Evolutionary conservation across 2,888 invertebrate genomes (phyloP), one percentile per base, ranked within the genome.

Genomic region (Pomacea canaliculata): DNA sequence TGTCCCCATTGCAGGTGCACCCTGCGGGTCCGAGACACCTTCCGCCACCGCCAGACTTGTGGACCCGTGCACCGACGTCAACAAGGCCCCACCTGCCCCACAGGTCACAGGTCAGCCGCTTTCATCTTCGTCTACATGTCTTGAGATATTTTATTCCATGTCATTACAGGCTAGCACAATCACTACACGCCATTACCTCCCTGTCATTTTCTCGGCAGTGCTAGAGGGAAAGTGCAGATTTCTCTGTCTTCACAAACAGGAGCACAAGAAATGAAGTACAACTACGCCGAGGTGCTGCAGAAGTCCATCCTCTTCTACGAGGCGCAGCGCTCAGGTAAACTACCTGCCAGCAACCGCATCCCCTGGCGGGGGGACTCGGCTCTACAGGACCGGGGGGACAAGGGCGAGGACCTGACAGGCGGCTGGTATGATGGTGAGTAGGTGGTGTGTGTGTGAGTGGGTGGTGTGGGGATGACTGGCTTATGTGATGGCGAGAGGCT

Each of bases 371-470:
- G 85, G 9, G 87, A 89, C 79, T 89, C 90, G 2, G 88, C 86
- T 12, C 80, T 88, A 9, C 78, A 76, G 10, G 90, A 90, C 74
- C 82, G 81, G n/a, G 86, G 87, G 12, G 79, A 81, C 66, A 85
- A 84, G 19, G 87, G 87, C 7, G 85, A 86, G 76, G 89, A 88
- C 78, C 83, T 90, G 49, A 88, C 87, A 5, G 89, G 89, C 9
- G 89, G 89, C 12, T 90, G 88, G 86, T 89, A 87, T 79, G 89
- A 89, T 75, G 89, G 89, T 89, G 79, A 72, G 85, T 84, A 85
- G 8, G 10, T n/a, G 10, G 23, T 12, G 23, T 23, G 16, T 7
- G 4, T 1, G 27, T 12, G 63, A 63, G 63, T n/a, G 63, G 27
- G 1, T 23, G 63, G 8, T 1, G 8, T 3, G 63, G 8, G 1